phyloP scores from a whole-genome alignment of 2,797 vertebrate species.

The Rhinoraja longicauda region DNA sequence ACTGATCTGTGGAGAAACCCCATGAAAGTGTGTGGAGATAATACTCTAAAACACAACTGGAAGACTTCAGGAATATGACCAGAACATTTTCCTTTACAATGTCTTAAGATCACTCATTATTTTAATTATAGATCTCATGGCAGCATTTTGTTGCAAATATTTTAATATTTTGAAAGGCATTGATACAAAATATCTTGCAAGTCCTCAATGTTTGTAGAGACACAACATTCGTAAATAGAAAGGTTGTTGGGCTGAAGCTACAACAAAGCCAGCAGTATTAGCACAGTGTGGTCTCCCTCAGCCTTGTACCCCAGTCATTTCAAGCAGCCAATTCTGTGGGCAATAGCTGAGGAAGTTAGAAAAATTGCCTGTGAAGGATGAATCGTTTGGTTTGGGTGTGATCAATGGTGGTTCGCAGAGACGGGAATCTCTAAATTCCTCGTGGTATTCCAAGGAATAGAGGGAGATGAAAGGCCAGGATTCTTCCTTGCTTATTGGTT shows the following conservation, averaged over 20 bases:
- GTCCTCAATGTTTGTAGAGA: not conserved
- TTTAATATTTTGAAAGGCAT: not conserved
- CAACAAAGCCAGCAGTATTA: not conserved
- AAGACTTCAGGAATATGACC: not conserved
- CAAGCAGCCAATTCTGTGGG: not conserved
- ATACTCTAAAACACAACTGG: not conserved
- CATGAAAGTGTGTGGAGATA: slow-evolving; percentile 40
- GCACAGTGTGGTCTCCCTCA: not conserved
- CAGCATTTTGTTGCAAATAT: not conserved
- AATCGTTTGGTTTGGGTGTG: too few species aligned
- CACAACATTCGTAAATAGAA: not conserved
- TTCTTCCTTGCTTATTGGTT: not conserved
- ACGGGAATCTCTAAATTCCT: not conserved
- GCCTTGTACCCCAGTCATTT: not conserved
- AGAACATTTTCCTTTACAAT: not conserved
- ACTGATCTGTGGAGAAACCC: slow-evolving; percentile 69
- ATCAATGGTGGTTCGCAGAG: not conserved
- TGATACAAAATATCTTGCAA: not conserved
- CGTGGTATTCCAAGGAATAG: not conserved
- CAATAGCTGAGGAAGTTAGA: not conserved
- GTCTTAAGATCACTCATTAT: not conserved
- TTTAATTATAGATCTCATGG: not conserved
- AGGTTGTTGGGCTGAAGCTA: not conserved
- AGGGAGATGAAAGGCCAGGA: not conserved
- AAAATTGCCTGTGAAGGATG: not conserved